Conservation (phyloP, 2,113 vertebrate genomes). For the Patagioenas fasciata region DNA sequence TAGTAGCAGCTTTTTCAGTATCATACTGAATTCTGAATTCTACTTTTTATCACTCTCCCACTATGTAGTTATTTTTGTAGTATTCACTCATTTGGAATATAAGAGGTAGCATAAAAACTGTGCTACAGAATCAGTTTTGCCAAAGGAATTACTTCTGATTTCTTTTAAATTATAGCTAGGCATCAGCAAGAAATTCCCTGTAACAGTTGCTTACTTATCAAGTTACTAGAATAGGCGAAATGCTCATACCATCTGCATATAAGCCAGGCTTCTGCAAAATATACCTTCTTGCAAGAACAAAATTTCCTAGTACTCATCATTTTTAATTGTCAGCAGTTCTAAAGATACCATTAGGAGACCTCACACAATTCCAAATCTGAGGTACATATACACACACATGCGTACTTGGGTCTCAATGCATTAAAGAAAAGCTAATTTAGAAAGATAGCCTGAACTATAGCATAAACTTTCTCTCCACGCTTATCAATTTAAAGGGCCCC, state of each 20-base stretch:
- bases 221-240: slow-evolving; percentile 21
- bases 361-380: not conserved
- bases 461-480: not conserved
- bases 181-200: slow-evolving; percentile 54
- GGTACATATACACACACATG: not conserved
- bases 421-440: slow-evolving; percentile 23
- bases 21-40: not conserved
- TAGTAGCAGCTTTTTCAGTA: not conserved
- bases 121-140: not conserved
- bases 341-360: slow-evolving; percentile 44
- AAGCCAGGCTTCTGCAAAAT: slow-evolving; percentile 36
- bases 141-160: slow-evolving; percentile 4
- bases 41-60: not conserved
- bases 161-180: slow-evolving; percentile 6
- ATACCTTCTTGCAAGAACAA: slow-evolving; percentile 23
- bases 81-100: not conserved
- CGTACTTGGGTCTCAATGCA: not conserved
- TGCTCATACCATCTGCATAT: slow-evolving; percentile 42
- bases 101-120: not conserved
- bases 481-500: not conserved
- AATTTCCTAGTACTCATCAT: slow-evolving; percentile 50
- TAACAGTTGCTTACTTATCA: slow-evolving; percentile 62
- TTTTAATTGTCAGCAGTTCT: slow-evolving; percentile 61
- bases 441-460: not conserved
- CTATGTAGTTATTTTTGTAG: not conserved